Evolutionary conservation across 2,113 vertebrate genomes (phyloP).

Genomic region (Laterallus jamaicensis): DNA sequence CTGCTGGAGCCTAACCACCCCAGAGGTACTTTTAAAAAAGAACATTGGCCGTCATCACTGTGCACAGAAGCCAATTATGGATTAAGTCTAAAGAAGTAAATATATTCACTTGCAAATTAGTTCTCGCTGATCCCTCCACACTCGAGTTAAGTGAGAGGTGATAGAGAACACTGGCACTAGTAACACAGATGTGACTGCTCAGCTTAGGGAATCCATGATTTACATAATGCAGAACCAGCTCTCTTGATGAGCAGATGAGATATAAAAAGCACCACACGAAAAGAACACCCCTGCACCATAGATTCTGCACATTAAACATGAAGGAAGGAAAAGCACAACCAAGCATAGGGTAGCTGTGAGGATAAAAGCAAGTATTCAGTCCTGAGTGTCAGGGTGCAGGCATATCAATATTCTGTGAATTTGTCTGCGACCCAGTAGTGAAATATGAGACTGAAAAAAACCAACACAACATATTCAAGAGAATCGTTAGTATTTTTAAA

Average conservation of each 20-base stretch:
- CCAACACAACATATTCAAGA: background rate
- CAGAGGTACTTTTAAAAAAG: background rate
- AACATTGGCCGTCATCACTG: background rate
- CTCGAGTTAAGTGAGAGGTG: background rate
- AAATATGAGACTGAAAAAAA: background rate
- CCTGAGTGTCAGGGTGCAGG: background rate
- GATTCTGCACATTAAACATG: background rate
- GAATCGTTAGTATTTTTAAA: background rate
- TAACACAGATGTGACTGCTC: background rate
- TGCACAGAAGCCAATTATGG: background rate
- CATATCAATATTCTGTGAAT: background rate
- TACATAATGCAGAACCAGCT: background rate
- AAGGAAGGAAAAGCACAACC: background rate
- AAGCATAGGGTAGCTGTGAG: background rate
- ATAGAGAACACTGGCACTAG: background rate
- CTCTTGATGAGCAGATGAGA: background rate
- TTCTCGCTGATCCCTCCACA: background rate
- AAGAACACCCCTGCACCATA: background rate
- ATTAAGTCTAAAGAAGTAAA: background rate
- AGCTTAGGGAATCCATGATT: background rate
- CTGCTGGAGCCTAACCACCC: background rate
- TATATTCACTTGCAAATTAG: slow-evolving; percentile 1
- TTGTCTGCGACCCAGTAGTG: background rate
- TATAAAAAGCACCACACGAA: background rate
- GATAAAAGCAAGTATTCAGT: background rate